Conservation (phyloP, 2,113 vertebrate species). For the Narcine bancroftii region DNA sequence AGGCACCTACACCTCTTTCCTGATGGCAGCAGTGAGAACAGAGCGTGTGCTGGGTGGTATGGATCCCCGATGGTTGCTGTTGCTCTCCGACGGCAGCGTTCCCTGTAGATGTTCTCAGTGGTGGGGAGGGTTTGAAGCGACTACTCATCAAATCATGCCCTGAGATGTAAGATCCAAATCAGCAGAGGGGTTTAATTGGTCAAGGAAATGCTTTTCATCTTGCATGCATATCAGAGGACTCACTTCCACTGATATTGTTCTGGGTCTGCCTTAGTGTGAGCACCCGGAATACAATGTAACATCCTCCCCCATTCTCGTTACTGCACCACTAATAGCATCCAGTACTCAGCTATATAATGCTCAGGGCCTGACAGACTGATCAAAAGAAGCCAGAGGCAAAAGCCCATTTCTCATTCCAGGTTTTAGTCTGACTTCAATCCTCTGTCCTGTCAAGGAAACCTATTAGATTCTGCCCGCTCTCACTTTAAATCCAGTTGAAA, state of each 20-base stretch:
- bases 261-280: background rate
- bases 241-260: background rate
- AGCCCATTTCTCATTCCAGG: background rate
- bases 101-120: too few relatives aligned
- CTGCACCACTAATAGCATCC: background rate
- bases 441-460: too few relatives aligned
- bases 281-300: background rate
- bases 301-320: background rate
- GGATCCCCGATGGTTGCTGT: too few relatives aligned
- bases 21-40: too few relatives aligned
- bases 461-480: background rate
- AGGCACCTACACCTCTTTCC: too few relatives aligned
- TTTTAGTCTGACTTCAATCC: background rate
- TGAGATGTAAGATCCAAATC: background rate
- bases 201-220: background rate
- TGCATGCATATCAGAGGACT: background rate
- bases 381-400: background rate
- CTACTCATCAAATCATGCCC: background rate
- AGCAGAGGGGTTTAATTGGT: background rate
- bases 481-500: background rate
- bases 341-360: background rate
- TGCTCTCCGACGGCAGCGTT: too few relatives aligned
- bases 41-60: too few relatives aligned
- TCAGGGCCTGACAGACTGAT: background rate
- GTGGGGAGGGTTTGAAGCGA: too few relatives aligned